phyloP scores from a whole-genome alignment of 2,113 vertebrate genomes.

The Azemiops feae region DNA sequence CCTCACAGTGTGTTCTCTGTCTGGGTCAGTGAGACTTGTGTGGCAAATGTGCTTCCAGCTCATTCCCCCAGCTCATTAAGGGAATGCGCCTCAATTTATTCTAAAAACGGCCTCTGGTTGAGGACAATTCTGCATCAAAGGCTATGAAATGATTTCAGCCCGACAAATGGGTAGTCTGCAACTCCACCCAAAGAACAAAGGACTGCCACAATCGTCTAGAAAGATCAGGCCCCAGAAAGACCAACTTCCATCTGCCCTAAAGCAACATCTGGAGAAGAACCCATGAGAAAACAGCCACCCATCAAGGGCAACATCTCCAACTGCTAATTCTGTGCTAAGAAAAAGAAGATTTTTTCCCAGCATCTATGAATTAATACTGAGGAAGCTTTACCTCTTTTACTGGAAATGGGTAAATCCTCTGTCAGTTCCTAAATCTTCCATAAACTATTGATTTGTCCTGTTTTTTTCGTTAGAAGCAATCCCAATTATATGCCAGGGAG shows the following conservation, averaged over 20 bases:
- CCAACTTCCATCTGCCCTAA: neutral
- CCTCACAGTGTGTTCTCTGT: neutral
- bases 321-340: neutral
- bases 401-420: neutral
- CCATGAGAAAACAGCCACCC: neutral
- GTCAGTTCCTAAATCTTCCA: neutral
- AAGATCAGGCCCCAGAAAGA: constrained; percentile 43
- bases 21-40: neutral
- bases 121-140: constrained; percentile 5
- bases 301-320: neutral
- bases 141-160: constrained; percentile 59
- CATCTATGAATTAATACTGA: neutral
- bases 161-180: constrained; percentile 41
- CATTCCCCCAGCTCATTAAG: neutral
- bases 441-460: neutral
- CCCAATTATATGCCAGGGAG: neutral
- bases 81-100: neutral
- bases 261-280: neutral
- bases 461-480: neutral
- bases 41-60: neutral
- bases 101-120: neutral
- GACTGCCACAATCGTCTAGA: constrained; percentile 32
- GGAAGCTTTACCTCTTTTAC: neutral
- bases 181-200: constrained; percentile 41
- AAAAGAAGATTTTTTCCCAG: neutral